Evolutionary conservation across 2,888 invertebrate genomes (phyloP).

Genomic region (Heliconius ismenius): DNA sequence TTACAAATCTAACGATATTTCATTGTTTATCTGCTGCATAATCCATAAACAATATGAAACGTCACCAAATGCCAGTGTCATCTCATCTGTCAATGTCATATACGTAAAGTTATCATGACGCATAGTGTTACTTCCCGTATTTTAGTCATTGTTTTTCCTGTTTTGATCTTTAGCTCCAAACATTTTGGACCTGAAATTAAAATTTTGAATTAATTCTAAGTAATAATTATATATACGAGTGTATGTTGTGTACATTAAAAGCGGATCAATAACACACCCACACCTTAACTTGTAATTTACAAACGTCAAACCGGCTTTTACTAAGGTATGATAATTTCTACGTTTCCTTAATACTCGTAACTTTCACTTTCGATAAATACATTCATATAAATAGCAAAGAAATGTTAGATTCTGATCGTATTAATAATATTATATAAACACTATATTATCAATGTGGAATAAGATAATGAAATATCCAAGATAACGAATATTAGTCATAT

Average conservation of each 20-base stretch:
- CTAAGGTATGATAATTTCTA: conserved; percentile 33
- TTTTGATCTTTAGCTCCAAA: conserved; percentile 12
- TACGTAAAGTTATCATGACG: conserved; percentile 18
- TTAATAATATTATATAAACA: neutral
- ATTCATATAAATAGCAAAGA: neutral
- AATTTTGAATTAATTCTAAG: neutral
- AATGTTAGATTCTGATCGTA: neutral
- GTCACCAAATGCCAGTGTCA: neutral
- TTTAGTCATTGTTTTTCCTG: conserved; percentile 20
- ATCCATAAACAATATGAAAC: conserved; percentile 6
- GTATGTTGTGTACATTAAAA: neutral
- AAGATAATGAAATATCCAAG: neutral
- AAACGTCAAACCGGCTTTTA: conserved; percentile 36
- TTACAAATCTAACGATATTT: neutral
- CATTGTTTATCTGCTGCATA: neutral
- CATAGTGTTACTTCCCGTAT: conserved; percentile 10
- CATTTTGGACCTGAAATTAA: neutral
- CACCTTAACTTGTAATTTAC: conserved; percentile 23
- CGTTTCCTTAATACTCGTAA: conserved; percentile 16
- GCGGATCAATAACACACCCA: conserved; percentile 6
- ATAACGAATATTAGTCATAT: neutral
- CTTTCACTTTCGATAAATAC: neutral
- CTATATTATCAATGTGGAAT: neutral
- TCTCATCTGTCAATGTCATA: neutral
- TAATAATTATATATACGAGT: neutral